These are phyloP conservation scores for Peromyscus californicus DNA, from an alignment of 2,113 vertebrate genomes.

Conservation along the genomic window DNA sequence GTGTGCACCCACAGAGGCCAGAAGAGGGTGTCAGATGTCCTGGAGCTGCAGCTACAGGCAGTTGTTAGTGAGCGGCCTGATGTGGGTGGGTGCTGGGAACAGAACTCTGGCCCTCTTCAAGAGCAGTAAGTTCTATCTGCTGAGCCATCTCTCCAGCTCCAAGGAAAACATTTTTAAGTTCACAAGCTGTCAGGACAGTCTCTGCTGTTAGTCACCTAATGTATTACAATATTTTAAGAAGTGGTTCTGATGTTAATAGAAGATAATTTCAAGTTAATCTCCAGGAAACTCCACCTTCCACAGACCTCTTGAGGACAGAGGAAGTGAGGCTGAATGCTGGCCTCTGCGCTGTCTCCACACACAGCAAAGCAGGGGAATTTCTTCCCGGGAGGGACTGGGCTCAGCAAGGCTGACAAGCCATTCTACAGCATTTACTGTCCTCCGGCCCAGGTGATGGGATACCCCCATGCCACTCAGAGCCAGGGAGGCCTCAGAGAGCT, in stretches of 20 bases:
- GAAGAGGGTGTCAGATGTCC: not conserved
- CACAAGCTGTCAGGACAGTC: not conserved
- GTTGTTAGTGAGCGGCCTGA: not conserved
- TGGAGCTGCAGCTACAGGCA: not conserved
- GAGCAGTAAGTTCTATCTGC: not conserved
- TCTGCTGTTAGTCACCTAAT: not conserved
- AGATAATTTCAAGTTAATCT: slow-evolving; percentile 38
- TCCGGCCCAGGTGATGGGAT: not conserved
- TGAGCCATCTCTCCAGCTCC: not conserved
- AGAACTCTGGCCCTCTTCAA: not conserved
- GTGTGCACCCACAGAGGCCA: not conserved
- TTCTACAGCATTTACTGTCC: not conserved
- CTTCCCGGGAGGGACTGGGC: not conserved
- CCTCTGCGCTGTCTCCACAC: not conserved
- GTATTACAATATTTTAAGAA: slow-evolving; percentile 15
- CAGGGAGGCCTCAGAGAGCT: not conserved
- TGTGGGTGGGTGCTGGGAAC: not conserved
- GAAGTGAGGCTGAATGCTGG: not conserved
- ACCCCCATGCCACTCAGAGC: not conserved
- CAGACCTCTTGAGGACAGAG: not conserved
- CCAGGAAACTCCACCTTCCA: not conserved
- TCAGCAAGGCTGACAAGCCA: not conserved
- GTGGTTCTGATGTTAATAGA: not conserved
- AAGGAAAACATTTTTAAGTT: slow-evolving; percentile 33
- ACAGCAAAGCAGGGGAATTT: not conserved